A percentile compares a stretch with the other conserved stretches of the same genome.
Evolutionary conservation across 2,888 invertebrate species (phyloP).

Genomic region (Thumatha senex): DNA sequence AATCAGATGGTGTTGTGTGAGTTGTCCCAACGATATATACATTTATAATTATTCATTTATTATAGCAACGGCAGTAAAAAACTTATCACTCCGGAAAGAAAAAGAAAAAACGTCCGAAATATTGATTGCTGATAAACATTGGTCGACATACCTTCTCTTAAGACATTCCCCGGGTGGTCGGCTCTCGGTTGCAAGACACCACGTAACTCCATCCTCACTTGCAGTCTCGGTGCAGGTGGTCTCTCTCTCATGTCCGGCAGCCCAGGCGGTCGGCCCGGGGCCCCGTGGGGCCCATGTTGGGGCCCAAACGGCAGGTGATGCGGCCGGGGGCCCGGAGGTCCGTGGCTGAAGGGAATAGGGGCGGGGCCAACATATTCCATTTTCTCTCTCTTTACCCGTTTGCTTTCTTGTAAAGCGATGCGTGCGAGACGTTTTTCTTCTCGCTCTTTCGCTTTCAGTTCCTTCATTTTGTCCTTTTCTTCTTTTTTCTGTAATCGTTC

Average conservation of each 20-base stretch:
- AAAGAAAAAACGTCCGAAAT: too few species aligned
- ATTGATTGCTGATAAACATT: too few species aligned
- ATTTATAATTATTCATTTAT: too few species aligned
- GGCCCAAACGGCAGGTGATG: slow-evolving; percentile 14
- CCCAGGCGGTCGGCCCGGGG: neutral
- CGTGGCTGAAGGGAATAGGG: slow-evolving; percentile 30
- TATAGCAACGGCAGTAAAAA: too few species aligned
- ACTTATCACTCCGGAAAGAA: too few species aligned
- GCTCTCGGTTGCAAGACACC: slow-evolving; percentile 56
- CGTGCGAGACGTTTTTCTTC: slow-evolving; percentile 73
- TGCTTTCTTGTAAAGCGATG: slow-evolving; percentile 71
- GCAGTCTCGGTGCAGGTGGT: slow-evolving; percentile 9
- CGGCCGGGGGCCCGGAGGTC: slow-evolving; percentile 25
- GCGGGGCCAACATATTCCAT: slow-evolving; percentile 46
- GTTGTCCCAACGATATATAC: too few species aligned
- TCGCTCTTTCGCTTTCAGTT: slow-evolving; percentile 74
- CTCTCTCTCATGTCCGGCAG: slow-evolving; percentile 12
- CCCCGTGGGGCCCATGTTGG: slow-evolving; percentile 1
- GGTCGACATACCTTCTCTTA: slow-evolving; percentile 40
- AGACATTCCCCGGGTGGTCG: slow-evolving; percentile 57
- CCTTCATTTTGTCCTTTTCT: slow-evolving; percentile 74
- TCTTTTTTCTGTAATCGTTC: slow-evolving; percentile 78
- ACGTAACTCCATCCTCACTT: slow-evolving; percentile 73
- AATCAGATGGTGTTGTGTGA: too few species aligned
- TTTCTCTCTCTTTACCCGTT: slow-evolving; percentile 68